Conservation (phyloP, 2,113 vertebrate genomes). For the Stomatorhinus ivindoensis region DNA sequence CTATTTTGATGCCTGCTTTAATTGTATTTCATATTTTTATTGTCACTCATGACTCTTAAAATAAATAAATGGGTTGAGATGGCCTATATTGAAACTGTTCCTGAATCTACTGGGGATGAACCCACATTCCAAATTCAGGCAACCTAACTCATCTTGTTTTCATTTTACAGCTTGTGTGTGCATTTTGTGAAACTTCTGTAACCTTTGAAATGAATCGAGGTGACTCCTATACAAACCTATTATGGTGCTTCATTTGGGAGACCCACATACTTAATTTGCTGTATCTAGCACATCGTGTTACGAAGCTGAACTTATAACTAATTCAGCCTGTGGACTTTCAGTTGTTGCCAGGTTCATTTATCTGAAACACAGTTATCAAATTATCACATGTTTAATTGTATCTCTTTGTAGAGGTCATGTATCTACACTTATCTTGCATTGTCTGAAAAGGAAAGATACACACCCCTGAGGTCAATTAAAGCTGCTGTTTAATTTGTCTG, state of each 20-base stretch:
- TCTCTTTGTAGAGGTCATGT: neutral
- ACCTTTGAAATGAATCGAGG: neutral
- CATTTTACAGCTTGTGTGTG: neutral
- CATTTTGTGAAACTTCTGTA: neutral
- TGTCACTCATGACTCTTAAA: neutral
- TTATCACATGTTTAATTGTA: neutral
- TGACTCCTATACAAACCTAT: neutral
- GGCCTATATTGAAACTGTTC: neutral
- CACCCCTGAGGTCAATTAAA: neutral
- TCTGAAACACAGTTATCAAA: neutral
- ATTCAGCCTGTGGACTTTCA: neutral
- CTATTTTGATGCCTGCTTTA: neutral
- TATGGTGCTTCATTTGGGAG: neutral
- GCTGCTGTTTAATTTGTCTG: neutral
- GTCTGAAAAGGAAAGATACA: neutral
- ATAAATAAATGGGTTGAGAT: neutral
- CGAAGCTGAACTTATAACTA: neutral
- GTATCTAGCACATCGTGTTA: neutral
- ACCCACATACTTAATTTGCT: neutral
- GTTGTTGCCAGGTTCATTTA: neutral
- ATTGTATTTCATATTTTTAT: neutral
- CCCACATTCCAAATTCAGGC: slow-evolving; percentile 5
- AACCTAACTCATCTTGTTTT: neutral
- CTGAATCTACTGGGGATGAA: slow-evolving; percentile 2
- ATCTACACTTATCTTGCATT: neutral